Conservation (phyloP, 2,797 vertebrate species). For the Anguilla obscura region DNA sequence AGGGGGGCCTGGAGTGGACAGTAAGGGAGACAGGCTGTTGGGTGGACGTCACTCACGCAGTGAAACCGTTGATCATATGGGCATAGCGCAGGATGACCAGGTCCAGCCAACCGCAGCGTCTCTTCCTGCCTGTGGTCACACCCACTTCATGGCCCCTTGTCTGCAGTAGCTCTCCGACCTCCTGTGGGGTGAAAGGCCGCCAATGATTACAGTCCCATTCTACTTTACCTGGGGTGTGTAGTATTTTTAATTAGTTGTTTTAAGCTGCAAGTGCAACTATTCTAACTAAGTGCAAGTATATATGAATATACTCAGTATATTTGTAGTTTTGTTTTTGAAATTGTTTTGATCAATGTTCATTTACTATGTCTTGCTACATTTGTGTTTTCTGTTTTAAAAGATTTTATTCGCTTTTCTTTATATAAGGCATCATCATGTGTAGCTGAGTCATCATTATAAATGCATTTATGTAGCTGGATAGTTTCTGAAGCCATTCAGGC, state of each 20-base stretch:
- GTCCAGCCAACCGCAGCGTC: constrained; percentile 97
- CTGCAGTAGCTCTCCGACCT: constrained; percentile 7
- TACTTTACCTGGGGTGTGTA: not conserved
- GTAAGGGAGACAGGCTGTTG: not conserved
- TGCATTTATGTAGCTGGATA: not conserved
- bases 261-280: too few relatives aligned
- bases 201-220: not conserved
- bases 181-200: not conserved
- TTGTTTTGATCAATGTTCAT: too few relatives aligned
- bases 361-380: too few relatives aligned
- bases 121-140: constrained; percentile 95
- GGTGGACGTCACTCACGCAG: constrained; percentile 80
- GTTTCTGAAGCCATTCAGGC: not conserved
- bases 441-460: not conserved
- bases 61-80: constrained; percentile 98
- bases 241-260: not conserved
- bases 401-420: too few relatives aligned
- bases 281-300: too few relatives aligned
- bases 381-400: too few relatives aligned
- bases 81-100: constrained; percentile 93
- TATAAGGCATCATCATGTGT: too few relatives aligned
- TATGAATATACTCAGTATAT: too few relatives aligned
- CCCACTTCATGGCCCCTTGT: constrained; percentile 92
- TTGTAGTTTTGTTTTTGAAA: too few relatives aligned
- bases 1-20: not conserved